Evolutionary conservation across 2,113 vertebrate species (phyloP).

Genomic region (Oncorhynchus mykiss): DNA sequence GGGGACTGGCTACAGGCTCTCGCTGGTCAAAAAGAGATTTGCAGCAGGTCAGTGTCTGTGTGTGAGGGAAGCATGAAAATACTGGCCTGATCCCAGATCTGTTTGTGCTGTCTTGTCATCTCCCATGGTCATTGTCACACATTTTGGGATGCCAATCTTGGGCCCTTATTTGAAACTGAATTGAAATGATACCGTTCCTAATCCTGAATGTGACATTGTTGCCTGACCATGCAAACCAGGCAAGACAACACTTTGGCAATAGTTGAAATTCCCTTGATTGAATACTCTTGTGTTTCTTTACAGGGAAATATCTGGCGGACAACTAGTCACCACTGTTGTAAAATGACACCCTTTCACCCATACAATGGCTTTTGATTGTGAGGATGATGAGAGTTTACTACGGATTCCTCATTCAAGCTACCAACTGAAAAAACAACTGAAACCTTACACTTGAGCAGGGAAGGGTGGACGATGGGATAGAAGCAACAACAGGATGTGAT

Average conservation of each 20-base stretch:
- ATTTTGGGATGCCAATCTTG: no score
- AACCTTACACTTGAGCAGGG: constrained; percentile 12
- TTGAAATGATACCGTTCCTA: no score
- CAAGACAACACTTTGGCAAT: not conserved
- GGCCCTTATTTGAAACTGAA: no score
- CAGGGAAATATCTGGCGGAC: constrained; percentile 98
- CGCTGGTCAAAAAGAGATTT: constrained; percentile 97
- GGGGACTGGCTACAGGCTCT: constrained; percentile 93
- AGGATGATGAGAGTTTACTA: constrained; percentile 41
- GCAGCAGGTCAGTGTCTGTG: constrained; percentile 86
- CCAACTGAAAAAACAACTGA: constrained; percentile 21
- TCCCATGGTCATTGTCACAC: no score
- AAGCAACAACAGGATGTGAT: constrained; percentile 18
- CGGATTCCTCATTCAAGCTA: constrained; percentile 44
- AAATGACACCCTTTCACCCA: constrained; percentile 34
- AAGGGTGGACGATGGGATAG: constrained; percentile 11
- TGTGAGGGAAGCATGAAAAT: not conserved
- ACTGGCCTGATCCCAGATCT: not conserved
- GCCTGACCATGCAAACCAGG: no score
- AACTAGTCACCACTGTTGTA: constrained; percentile 75
- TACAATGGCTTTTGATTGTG: constrained; percentile 62
- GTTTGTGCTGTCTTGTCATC: no score
- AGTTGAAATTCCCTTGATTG: not conserved
- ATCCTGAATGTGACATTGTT: no score
- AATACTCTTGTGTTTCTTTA: constrained; percentile 48